Evolutionary conservation across 2,113 vertebrate species (phyloP).

Genomic region (Zosterops borbonicus): DNA sequence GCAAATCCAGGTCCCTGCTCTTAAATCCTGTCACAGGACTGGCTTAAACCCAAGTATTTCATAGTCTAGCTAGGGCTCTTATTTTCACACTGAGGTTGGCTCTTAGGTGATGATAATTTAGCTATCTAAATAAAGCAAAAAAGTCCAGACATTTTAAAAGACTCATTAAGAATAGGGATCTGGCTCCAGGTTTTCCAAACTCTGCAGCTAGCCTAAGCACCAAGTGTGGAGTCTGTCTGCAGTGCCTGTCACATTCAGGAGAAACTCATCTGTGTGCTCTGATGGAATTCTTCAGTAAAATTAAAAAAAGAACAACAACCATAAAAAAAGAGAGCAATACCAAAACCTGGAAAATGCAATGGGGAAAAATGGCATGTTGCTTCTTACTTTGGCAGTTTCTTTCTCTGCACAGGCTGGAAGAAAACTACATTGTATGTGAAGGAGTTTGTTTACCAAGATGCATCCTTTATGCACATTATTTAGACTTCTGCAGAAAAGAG

Average conservation of each 20-base stretch:
- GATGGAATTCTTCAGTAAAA: neutral
- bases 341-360: neutral
- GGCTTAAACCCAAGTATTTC: neutral
- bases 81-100: neutral
- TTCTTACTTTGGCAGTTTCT: neutral
- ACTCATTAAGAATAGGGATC: neutral
- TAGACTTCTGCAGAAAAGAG: constrained; percentile 98
- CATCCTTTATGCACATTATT: constrained; percentile 96
- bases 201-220: neutral
- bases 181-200: neutral
- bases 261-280: neutral
- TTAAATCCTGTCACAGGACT: neutral
- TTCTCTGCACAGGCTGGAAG: constrained; percentile 86
- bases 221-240: neutral
- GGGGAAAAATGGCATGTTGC: fast-evolving
- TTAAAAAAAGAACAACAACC: too few relatives aligned
- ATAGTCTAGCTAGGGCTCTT: neutral
- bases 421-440: constrained; percentile 98
- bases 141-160: neutral
- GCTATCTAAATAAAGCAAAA: neutral
- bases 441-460: constrained; percentile 96
- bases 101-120: neutral
- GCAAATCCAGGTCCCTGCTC: neutral
- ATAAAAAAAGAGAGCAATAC: neutral
- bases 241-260: neutral